A percentile compares a stretch with the other conserved stretches of the same genome.
Evolutionary conservation across 2,888 invertebrate species (phyloP).

Genomic region (Dendrolimus pini): DNA sequence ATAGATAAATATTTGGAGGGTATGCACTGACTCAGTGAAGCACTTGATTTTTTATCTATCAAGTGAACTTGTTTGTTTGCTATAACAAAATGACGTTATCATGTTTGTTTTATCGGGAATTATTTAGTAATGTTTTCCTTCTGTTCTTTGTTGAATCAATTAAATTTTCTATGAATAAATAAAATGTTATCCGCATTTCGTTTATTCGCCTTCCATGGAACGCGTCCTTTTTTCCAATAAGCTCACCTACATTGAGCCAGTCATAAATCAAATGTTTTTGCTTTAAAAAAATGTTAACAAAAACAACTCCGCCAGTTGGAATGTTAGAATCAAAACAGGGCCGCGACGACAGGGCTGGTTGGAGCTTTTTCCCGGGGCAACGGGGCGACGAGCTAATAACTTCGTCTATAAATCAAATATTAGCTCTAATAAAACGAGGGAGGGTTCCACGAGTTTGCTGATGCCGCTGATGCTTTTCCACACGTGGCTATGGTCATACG

Average conservation of each 20-base stretch:
- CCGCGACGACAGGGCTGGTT: slow-evolving; percentile 16
- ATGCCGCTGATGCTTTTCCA: slow-evolving; percentile 26
- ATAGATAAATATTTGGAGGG: neutral
- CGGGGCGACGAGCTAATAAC: slow-evolving; percentile 31
- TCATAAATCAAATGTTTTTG: slow-evolving; percentile 3
- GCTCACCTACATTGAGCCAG: neutral
- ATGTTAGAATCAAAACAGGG: slow-evolving; percentile 5
- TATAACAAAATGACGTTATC: neutral
- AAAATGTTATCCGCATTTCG: neutral
- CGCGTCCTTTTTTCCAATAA: neutral
- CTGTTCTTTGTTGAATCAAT: neutral
- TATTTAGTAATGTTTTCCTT: neutral
- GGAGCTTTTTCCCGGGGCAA: slow-evolving; percentile 17
- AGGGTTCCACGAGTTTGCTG: slow-evolving; percentile 28
- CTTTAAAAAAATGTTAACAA: slow-evolving; percentile 13
- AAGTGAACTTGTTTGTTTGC: neutral
- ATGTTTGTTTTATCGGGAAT: neutral
- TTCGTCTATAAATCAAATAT: slow-evolving; percentile 51
- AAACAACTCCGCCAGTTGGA: slow-evolving; percentile 14
- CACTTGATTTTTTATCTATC: neutral
- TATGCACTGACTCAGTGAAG: neutral
- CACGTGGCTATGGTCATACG: slow-evolving; percentile 10
- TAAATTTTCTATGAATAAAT: neutral
- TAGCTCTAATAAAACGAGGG: slow-evolving; percentile 43
- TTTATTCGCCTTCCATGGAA: neutral